These are phyloP conservation scores for Coelopa pilipes DNA, from an alignment of 2,888 invertebrate species.

Conservation along the genomic window DNA sequence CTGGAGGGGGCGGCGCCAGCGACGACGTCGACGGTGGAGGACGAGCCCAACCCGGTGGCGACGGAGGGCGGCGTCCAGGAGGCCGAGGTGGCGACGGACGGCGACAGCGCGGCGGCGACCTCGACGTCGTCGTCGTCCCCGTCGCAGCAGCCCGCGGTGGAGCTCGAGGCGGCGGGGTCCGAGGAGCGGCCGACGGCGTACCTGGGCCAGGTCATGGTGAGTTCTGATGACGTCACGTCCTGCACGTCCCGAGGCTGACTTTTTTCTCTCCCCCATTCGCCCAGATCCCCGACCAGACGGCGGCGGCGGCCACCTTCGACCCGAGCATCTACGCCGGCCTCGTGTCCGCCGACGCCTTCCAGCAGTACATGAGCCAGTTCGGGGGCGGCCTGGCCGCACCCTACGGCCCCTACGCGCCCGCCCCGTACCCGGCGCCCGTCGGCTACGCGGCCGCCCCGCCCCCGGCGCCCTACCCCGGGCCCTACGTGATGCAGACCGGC, in stretches of 20 bases:
- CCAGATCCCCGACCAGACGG: conserved; percentile 50
- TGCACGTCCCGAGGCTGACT: neutral
- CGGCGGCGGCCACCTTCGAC: conserved; percentile 55
- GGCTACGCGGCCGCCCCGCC: conserved; percentile 49
- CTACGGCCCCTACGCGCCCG: conserved; percentile 40
- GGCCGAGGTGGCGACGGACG: neutral
- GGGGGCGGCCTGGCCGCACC: conserved; percentile 54
- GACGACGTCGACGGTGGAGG: neutral
- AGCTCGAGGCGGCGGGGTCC: neutral
- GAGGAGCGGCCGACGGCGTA: conserved; percentile 23
- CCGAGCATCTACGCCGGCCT: conserved; percentile 54
- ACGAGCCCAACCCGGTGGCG: neutral
- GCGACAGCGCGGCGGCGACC: too few species aligned
- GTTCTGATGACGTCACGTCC: neutral
- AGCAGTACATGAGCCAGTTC: conserved; percentile 62
- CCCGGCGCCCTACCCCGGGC: conserved; percentile 55
- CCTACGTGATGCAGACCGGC: conserved; percentile 64
- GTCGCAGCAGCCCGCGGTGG: neutral
- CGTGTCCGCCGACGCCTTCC: conserved; percentile 62
- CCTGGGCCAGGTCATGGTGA: conserved; percentile 24
- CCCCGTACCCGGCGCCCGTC: conserved; percentile 46
- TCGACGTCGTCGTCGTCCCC: too few species aligned
- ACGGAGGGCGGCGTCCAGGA: neutral
- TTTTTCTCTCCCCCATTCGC: neutral
- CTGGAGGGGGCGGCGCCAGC: conserved; percentile 25